Conservation (phyloP, 2,797 vertebrate species). For the Anisognathus igniventris region DNA sequence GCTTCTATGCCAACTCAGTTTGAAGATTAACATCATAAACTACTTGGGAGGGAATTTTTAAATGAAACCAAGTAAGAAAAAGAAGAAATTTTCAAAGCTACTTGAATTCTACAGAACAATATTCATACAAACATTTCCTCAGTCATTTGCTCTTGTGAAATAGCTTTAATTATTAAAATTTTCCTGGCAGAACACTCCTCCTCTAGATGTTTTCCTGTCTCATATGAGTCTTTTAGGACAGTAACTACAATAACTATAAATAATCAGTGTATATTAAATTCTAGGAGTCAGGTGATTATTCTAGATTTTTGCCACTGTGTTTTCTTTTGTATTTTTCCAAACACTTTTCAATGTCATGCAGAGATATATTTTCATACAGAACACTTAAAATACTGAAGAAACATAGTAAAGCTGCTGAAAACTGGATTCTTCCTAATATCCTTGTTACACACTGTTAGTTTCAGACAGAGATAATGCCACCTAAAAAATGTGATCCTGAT, state of each 20-base stretch:
- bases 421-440: neutral
- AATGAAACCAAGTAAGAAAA: neutral
- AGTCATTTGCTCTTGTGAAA: slow-evolving; percentile 20
- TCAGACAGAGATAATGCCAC: neutral
- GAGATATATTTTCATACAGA: neutral
- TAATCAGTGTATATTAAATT: neutral
- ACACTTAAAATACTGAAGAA: neutral
- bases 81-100: slow-evolving; percentile 5
- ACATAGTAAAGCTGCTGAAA: neutral
- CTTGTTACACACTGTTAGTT: neutral
- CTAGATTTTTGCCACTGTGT: neutral
- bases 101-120: neutral
- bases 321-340: neutral
- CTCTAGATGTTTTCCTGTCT: neutral
- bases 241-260: neutral
- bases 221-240: neutral
- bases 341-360: neutral
- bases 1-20: neutral
- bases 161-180: neutral
- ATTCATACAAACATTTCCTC: neutral
- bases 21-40: neutral
- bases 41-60: slow-evolving; percentile 19
- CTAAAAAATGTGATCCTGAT: neutral
- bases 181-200: slow-evolving; percentile 1
- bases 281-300: neutral